Evolutionary conservation across 2,113 vertebrate species (phyloP).

Genomic region (Dasyurus viverrinus): DNA sequence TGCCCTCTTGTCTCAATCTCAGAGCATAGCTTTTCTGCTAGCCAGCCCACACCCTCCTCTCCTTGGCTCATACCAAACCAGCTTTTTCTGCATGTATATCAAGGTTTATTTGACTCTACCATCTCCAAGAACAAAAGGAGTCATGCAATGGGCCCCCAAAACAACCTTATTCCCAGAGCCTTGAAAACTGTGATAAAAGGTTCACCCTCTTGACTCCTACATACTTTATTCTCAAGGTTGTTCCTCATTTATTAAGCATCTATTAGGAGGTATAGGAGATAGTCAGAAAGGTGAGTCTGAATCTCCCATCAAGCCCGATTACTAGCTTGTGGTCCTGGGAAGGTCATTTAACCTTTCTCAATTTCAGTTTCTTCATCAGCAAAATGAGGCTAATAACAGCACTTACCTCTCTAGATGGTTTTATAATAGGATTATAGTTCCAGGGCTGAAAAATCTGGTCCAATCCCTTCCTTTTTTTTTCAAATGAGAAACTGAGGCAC

Average conservation of each 20-base stretch:
- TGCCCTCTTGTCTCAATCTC: background rate
- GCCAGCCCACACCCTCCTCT: background rate
- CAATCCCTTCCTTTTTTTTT: background rate
- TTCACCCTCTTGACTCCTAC: background rate
- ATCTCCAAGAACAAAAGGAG: rapidly evolving
- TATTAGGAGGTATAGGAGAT: background rate
- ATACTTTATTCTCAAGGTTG: rapidly evolving
- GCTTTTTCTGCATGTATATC: background rate
- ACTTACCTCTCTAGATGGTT: background rate
- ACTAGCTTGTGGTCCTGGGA: background rate
- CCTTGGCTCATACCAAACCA: background rate
- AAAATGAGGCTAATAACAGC: background rate
- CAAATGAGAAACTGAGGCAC: background rate
- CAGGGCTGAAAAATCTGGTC: background rate
- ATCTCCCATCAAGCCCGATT: background rate
- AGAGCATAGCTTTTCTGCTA: background rate
- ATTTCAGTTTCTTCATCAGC: background rate
- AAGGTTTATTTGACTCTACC: background rate
- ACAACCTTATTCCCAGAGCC: too few species aligned
- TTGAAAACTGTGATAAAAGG: rapidly evolving
- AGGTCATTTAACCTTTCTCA: background rate
- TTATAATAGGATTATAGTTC: background rate
- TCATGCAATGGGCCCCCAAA: background rate
- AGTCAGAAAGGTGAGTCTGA: background rate
- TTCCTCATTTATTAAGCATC: background rate